Base-by-base conservation (phyloP, 2,797 vertebrate species). In the Melanotaenia maccullochi region DNA sequence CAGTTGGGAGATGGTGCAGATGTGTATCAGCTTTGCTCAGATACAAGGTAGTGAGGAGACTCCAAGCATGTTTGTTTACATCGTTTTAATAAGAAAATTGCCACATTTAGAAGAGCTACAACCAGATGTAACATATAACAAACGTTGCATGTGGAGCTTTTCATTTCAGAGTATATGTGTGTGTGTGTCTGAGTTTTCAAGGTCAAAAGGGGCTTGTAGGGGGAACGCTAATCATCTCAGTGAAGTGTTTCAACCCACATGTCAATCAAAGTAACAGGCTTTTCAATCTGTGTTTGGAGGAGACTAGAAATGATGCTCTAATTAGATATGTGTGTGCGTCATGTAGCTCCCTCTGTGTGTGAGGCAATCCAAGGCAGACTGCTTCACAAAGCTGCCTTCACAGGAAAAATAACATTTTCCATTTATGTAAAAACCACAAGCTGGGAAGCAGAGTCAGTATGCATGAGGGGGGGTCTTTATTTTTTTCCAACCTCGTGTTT, bases 231-330 rank as follows among this genome's bases (percentile, higher is more conserved):
- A 78, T 78, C 66, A 65, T 71, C 16, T 65, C 60, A 65, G n/a
- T 51, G 8, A 71, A 59, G 51, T 25, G 52, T 38, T 62, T 78
- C 78, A 62, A 69, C 68, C 57, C 66, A 66, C 33, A 54, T 68
- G 69, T 71, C 74, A 69, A 18, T 76, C 68, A 68, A 28, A 63
- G 51, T 72, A 73, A 73, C 68, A 52, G 14, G 52, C 51, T 32
- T 3, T 32, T 40, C 47, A 47, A n/a, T 8, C 9, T 5, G 6
- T 35, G 67, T 66, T 59, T 59, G 30, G 8, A 25, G 51, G 51
- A 25, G 24, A 22, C 30, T 25, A 22, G 47, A 52, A 64, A 68
- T 68, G 64, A 40, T 58, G 9, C 49, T 42, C 7, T 73, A 67
- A 76, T 61, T 18, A 60, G 36, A 20, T 54, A 62, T 59, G 7